Conservation (phyloP, 2,113 vertebrate genomes). For the Willisornis vidua region DNA sequence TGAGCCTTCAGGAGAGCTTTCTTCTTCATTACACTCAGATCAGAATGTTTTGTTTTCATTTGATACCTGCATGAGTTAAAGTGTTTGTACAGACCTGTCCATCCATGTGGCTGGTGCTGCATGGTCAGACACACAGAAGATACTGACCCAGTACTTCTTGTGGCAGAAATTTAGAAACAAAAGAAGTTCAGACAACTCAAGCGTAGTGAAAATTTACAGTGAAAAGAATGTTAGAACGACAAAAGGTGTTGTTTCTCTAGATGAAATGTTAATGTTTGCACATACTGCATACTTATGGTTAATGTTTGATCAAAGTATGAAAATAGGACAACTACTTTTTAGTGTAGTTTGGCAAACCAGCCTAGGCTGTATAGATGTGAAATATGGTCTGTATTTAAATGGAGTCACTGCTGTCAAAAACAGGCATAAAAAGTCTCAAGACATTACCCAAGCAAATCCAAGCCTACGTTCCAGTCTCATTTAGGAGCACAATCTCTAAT, state of each 20-base stretch:
- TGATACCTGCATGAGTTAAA: neutral
- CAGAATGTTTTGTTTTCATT: neutral
- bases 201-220: neutral
- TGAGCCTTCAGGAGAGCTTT: neutral
- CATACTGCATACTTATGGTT: neutral
- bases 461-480: neutral
- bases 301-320: neutral
- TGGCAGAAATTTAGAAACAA: neutral
- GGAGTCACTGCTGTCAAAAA: conserved; percentile 3
- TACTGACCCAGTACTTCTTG: neutral
- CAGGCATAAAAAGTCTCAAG: conserved; percentile 4
- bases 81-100: neutral
- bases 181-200: neutral
- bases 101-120: neutral
- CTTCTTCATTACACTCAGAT: neutral
- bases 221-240: neutral
- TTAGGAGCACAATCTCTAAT: conserved; percentile 48
- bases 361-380: neutral
- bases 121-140: neutral
- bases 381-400: neutral
- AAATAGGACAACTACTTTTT: neutral
- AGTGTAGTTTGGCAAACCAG: neutral
- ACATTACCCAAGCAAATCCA: neutral
- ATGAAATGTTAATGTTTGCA: neutral
- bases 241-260: neutral